These are phyloP conservation scores for Zonitis immaculata DNA, from an alignment of 2,888 invertebrate genomes.

Conservation along the genomic window DNA sequence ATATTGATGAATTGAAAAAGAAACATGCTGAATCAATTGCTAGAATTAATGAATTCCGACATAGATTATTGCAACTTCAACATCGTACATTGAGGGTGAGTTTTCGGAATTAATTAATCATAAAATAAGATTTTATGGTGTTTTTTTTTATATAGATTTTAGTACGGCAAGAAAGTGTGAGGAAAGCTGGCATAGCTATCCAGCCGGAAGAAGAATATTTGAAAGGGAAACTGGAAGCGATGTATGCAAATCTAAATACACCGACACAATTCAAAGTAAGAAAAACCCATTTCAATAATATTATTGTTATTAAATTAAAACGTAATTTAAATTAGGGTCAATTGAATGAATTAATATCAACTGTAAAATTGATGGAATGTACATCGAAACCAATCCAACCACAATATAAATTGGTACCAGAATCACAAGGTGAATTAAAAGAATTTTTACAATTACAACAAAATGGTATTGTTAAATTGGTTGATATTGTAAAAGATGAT, in stretches of 20 bases:
- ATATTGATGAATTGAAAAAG: conserved; percentile 72
- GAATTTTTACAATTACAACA: conserved; percentile 84
- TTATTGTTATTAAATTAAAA: no score
- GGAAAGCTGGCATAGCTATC: conserved; percentile 83
- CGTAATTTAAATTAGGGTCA: no score
- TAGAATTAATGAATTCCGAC: conserved; percentile 74
- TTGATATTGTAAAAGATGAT: conserved; percentile 78
- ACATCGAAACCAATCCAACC: conserved; percentile 58
- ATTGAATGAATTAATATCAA: conserved; percentile 84
- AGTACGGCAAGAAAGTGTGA: conserved; percentile 79
- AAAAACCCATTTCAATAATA: no score
- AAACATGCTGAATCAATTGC: conserved; percentile 77
- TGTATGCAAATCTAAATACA: conserved; percentile 81
- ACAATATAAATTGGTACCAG: conserved; percentile 72
- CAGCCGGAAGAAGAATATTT: conserved; percentile 87
- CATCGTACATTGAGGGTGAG: conserved; percentile 76
- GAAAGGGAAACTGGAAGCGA: conserved; percentile 79
- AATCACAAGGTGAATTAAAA: conserved; percentile 65
- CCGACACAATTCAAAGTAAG: conserved; percentile 88
- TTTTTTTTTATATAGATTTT: conserved; percentile 59
- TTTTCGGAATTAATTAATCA: not conserved
- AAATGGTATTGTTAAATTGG: conserved; percentile 79
- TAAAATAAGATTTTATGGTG: not conserved
- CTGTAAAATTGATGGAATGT: conserved; percentile 66
- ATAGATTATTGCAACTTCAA: conserved; percentile 73